Percentiles rank a stretch among this genome's conserved stretches.
Evolutionary conservation across 1,140 invertebrate genomes (phyloP).

Genomic region (Bradynema listronoti): DNA sequence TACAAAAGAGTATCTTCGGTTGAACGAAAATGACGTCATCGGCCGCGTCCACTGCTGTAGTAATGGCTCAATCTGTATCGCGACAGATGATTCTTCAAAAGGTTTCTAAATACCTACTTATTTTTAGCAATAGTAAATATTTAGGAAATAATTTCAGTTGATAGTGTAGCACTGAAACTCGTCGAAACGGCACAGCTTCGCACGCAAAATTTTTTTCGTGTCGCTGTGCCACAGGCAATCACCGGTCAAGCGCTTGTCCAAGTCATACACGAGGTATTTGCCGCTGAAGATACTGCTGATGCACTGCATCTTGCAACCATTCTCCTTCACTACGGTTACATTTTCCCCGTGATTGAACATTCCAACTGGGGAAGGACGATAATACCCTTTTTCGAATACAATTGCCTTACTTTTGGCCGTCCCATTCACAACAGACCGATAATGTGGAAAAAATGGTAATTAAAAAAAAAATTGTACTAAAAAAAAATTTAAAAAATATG

Average conservation of each 20-base stretch:
- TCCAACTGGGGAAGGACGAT: conserved; percentile 40
- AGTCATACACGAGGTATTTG: conserved; percentile 44
- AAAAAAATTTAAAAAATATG: no score
- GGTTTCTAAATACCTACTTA: no score
- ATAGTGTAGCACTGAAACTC: conserved; percentile 35
- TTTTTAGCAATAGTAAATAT: no score
- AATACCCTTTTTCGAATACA: conserved; percentile 57
- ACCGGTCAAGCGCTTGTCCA: conserved; percentile 52
- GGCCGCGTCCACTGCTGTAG: no score
- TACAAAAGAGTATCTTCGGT: no score
- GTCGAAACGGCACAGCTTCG: conserved; percentile 42
- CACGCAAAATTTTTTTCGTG: conserved; percentile 57
- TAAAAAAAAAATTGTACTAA: no score
- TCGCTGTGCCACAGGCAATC: conserved; percentile 55
- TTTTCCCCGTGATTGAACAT: conserved; percentile 54
- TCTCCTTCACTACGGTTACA: conserved; percentile 53
- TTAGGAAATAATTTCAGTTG: no score
- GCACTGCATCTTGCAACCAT: conserved; percentile 54
- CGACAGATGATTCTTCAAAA: no score
- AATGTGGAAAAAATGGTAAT: no score
- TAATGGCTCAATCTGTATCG: no score
- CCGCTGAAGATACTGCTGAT: conserved; percentile 46
- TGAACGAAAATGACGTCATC: no score
- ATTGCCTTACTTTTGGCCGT: conserved; percentile 57
- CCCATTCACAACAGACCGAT: conserved; percentile 51